Percentiles rank a stretch among this genome's conserved stretches.
Evolutionary conservation across 2,797 vertebrate species (phyloP).

Genomic region (Apogon talboti): DNA sequence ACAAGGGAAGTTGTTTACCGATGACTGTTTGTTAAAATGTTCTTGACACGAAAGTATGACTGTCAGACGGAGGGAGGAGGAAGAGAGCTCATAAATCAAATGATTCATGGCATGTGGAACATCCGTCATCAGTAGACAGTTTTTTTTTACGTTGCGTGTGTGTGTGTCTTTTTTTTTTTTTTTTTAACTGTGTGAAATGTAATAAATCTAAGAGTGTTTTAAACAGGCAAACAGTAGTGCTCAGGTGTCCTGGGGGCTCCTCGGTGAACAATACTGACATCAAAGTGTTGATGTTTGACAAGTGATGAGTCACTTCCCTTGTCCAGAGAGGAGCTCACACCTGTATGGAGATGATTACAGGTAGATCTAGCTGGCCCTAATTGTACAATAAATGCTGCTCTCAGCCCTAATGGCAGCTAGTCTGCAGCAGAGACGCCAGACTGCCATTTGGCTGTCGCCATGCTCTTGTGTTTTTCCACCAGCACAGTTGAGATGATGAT

Average conservation of each 20-base stretch:
- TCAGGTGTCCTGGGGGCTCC: constrained; percentile 78
- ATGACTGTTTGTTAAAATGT: constrained; percentile 76
- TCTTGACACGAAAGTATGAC: constrained; percentile 76
- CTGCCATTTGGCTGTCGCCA: constrained; percentile 95
- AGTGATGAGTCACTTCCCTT: constrained; percentile 90
- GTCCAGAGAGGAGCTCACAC: constrained; percentile 89
- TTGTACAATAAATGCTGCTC: constrained; percentile 96
- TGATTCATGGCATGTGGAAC: constrained; percentile 82
- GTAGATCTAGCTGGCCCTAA: constrained; percentile 93
- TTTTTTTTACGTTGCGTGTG: constrained; percentile 34
- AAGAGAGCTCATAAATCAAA: constrained; percentile 74
- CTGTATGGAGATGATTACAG: constrained; percentile 96
- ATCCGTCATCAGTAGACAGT: constrained; percentile 78
- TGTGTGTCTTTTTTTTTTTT: constrained; percentile 41
- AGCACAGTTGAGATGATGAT: constrained; percentile 89
- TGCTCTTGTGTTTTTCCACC: constrained; percentile 88
- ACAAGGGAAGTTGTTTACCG: constrained; percentile 80
- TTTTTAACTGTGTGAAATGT: constrained; percentile 71
- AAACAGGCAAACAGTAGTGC: constrained; percentile 74
- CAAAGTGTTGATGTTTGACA: constrained; percentile 88
- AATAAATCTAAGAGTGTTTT: constrained; percentile 84
- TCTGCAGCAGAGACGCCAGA: constrained; percentile 91
- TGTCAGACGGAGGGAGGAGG: constrained; percentile 73
- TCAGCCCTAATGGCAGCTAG: constrained; percentile 93
- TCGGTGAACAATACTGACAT: constrained; percentile 81